Conservation (phyloP, 2,888 invertebrate genomes). For the Pharmacophagus antenor region DNA sequence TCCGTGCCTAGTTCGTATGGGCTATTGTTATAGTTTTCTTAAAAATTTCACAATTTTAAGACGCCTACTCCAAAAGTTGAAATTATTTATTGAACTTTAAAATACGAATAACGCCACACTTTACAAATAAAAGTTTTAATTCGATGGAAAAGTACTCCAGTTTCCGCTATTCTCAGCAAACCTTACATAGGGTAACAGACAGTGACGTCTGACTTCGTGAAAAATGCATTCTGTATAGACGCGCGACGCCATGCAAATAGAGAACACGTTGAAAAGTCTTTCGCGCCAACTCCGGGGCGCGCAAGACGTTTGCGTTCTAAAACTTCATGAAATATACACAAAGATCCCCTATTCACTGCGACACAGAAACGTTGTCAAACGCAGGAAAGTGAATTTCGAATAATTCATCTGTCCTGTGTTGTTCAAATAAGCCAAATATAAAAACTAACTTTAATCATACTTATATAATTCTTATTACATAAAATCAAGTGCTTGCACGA, state of each 20-base stretch:
- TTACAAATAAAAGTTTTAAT: constrained; percentile 18
- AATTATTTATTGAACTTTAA: neutral
- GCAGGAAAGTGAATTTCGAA: neutral
- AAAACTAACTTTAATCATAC: neutral
- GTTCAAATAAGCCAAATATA: neutral
- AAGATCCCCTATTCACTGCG: constrained; percentile 21
- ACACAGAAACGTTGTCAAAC: constrained; percentile 5
- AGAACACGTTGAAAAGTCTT: constrained; percentile 57
- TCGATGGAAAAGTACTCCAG: constrained; percentile 14
- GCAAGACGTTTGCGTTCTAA: constrained; percentile 43
- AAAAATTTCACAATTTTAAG: neutral
- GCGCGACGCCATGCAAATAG: constrained; percentile 46
- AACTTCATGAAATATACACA: constrained; percentile 40
- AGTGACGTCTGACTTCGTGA: constrained; percentile 54
- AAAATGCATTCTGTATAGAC: constrained; percentile 55
- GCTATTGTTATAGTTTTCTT: neutral
- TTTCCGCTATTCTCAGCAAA: constrained; percentile 8
- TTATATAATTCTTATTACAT: no score
- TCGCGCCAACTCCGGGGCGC: constrained; percentile 42
- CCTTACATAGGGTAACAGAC: constrained; percentile 39
- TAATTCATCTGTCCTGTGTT: neutral
- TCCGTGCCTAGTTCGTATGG: neutral
- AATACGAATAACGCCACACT: neutral
- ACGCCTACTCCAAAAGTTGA: neutral
- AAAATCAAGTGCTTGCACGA: constrained; percentile 31